Base-by-base conservation (phyloP, 2,113 vertebrate genomes). In the Heloderma charlesbogerti region DNA sequence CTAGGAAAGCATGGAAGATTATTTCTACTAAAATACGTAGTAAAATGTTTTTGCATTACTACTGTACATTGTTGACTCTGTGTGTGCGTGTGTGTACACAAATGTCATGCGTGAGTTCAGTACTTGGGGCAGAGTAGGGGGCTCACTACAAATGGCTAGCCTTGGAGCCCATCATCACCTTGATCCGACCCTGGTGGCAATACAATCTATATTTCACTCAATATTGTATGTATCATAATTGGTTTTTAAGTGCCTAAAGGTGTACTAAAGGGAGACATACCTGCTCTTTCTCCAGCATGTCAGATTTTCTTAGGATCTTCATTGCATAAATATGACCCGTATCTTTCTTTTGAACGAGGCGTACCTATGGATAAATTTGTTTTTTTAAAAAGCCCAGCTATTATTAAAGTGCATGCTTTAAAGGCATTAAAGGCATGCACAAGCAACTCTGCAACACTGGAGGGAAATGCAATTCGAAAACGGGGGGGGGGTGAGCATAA, bases 251-350 rank as follows among this genome's bases (percentile, higher is more conserved):
- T 37, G 13, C 22, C 25, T 66, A 18, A 48, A 48, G 27, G 2
- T 84, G 60, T 29, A 48, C 20, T 51, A 85, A 86, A 86, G 71
- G n/a, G 25, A 57, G 43, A 87, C 94, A 67, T 90, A 99, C 99
- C 98, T 99, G 99, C 60, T 99, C 99, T 86, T 99, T 99, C 93
- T 99, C 99, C 93, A 99, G 97, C 99, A 99, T 99, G 95, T 99
- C 99, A 13, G 99, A 98, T 97, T 99, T 99, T 66, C 99, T 97
- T 81, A 99, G 84, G 93, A 99, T 99, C 96, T 99, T 99, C 99
- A 99, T 99, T 95, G 99, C 99, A 83, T 99, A 99, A 96, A 99
- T 99, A 96, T 99, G 99, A 9, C 99, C 99, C 0, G 99, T 99
- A 95, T 99, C 99, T 95, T 99, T 99, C 96, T 99, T 99, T 97